A percentile compares a stretch with the other conserved stretches of the same genome.
Conservation (phyloP, 2,797 vertebrate species). For the Crotalus adamanteus region DNA sequence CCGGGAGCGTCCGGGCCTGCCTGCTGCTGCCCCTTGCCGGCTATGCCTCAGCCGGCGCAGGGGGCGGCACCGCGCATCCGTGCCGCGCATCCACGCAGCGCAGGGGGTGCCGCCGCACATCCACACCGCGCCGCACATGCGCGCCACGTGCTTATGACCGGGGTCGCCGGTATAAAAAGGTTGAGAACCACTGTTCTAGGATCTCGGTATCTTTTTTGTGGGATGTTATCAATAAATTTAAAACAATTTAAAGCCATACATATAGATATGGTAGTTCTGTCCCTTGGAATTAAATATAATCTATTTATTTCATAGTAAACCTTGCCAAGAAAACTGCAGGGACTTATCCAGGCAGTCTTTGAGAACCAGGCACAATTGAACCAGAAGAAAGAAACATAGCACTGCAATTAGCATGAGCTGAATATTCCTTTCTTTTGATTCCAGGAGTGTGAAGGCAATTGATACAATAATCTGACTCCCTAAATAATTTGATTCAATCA, state of each 20-base stretch:
- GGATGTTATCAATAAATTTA: background rate
- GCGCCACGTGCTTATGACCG: too few species aligned
- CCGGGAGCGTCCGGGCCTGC: too few species aligned
- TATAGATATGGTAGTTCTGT: background rate
- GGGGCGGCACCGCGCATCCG: too few species aligned
- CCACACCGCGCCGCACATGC: too few species aligned
- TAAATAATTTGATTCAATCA: background rate
- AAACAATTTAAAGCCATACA: background rate
- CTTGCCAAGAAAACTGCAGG: background rate
- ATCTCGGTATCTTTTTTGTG: background rate
- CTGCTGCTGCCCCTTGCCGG: too few species aligned
- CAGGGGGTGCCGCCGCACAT: too few species aligned
- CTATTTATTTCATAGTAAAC: background rate
- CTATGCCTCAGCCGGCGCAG: too few species aligned
- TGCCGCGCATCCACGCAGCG: too few species aligned
- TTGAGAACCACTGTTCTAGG: too few species aligned
- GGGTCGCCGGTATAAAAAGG: too few species aligned
- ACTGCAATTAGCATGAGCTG: background rate
- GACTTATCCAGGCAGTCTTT: background rate
- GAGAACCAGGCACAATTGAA: background rate
- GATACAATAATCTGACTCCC: background rate
- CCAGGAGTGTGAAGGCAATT: background rate
- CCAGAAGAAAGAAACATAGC: background rate
- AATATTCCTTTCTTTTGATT: background rate
- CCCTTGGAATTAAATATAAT: background rate